phyloP scores from a whole-genome alignment of 2,888 invertebrate genomes.

The Heliconius charithonia region DNA sequence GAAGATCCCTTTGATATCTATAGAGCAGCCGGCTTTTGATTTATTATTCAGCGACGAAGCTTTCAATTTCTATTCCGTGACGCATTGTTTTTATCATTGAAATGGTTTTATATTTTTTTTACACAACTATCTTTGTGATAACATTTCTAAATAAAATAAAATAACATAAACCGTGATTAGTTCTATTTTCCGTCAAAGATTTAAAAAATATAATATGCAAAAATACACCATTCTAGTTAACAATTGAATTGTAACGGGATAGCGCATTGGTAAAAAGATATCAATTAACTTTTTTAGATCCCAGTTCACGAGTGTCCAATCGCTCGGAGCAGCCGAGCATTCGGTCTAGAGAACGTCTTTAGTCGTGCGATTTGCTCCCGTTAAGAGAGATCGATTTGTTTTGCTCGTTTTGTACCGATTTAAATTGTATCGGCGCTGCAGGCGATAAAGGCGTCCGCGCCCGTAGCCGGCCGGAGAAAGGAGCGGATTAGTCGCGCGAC shows the following conservation, averaged over 20 bases:
- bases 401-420: constrained; percentile 78
- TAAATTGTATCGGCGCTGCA: constrained; percentile 79
- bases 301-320: constrained; percentile 75
- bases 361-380: constrained; percentile 79
- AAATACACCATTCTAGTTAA: constrained; percentile 59
- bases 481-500: constrained; percentile 64
- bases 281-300: constrained; percentile 79
- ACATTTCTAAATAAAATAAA: constrained; percentile 2
- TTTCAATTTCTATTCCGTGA: constrained; percentile 56
- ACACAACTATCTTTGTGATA: constrained; percentile 34
- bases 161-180: constrained; percentile 38
- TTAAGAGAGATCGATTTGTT: constrained; percentile 78
- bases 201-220: constrained; percentile 47
- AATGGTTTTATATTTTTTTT: constrained; percentile 47
- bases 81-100: constrained; percentile 53
- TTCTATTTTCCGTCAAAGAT: neutral
- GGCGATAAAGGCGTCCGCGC: constrained; percentile 76
- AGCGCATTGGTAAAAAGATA: constrained; percentile 72
- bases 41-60: constrained; percentile 69
- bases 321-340: constrained; percentile 68
- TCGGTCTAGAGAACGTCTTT: constrained; percentile 75
- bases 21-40: constrained; percentile 63
- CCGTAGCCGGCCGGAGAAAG: constrained; percentile 58
- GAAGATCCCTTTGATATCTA: constrained; percentile 72
- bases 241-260: constrained; percentile 71